phyloP scores from a whole-genome alignment of 2,888 invertebrate species.

The Pyralis farinalis region DNA sequence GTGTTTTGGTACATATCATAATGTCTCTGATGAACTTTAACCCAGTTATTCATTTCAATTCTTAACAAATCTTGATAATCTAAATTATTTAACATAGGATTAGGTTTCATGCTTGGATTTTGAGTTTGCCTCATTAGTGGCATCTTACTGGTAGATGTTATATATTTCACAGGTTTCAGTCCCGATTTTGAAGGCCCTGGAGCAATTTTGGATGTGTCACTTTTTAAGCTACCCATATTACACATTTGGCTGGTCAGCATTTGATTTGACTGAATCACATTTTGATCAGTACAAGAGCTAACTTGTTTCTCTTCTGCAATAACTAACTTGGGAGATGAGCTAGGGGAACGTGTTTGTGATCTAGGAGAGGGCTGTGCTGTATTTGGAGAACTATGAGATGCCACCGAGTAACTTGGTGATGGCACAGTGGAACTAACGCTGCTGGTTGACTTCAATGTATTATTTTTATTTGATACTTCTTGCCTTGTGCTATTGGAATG shows the following conservation, averaged over 20 bases:
- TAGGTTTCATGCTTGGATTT: constrained; percentile 44
- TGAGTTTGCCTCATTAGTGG: constrained; percentile 54
- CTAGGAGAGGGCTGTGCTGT: constrained; percentile 59
- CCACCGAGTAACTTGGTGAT: constrained; percentile 47
- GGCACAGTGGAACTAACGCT: constrained; percentile 39
- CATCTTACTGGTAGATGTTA: constrained; percentile 47
- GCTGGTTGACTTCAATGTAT: constrained; percentile 38
- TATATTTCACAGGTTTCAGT: constrained; percentile 51
- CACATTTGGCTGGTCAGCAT: constrained; percentile 63
- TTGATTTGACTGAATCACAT: constrained; percentile 63
- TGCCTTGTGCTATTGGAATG: constrained; percentile 40
- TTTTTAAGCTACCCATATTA: constrained; percentile 44
- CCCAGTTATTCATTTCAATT: constrained; percentile 68
- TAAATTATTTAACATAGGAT: constrained; percentile 39
- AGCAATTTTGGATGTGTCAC: constrained; percentile 46
- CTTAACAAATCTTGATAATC: constrained; percentile 56
- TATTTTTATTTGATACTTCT: constrained; percentile 46
- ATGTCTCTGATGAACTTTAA: constrained; percentile 56
- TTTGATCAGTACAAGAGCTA: constrained; percentile 42
- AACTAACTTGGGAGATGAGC: constrained; percentile 74
- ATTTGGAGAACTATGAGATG: constrained; percentile 43
- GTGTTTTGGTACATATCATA: constrained; percentile 65
- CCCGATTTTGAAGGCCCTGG: constrained; percentile 59
- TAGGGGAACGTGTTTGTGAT: constrained; percentile 72
- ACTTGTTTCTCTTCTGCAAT: constrained; percentile 75